phyloP scores from a whole-genome alignment of 1,140 invertebrate genomes.

The Gonatopus flavifemur region DNA sequence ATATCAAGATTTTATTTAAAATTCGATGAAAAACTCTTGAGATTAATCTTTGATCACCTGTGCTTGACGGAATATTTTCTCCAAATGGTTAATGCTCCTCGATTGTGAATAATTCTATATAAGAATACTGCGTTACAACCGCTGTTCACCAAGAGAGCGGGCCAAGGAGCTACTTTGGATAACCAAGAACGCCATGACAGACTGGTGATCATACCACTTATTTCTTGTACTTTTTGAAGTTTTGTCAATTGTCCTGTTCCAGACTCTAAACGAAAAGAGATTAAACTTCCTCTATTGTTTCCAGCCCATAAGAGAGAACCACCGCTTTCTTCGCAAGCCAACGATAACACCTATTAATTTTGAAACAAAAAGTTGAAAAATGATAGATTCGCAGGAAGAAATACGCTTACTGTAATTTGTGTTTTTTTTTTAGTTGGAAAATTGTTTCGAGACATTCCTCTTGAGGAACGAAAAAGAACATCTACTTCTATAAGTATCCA shows the following conservation, averaged over 20 bases:
- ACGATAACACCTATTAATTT: conserved; percentile 63
- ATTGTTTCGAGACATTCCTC: too few species aligned
- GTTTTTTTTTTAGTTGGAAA: too few species aligned
- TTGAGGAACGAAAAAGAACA: too few species aligned
- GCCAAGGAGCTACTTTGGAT: conserved; percentile 74
- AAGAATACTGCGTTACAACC: conserved; percentile 75
- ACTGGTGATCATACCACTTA: conserved; percentile 70
- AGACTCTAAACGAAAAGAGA: conserved; percentile 61
- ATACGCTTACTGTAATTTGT: too few species aligned
- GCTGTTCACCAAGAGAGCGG: conserved; percentile 77
- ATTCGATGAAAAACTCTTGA: conserved; percentile 8
- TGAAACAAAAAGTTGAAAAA: conserved; percentile 2
- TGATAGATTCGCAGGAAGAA: too few species aligned
- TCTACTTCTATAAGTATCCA: too few species aligned
- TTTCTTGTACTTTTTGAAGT: conserved; percentile 64
- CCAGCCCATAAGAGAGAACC: conserved; percentile 76
- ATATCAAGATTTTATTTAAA: conserved; percentile 11
- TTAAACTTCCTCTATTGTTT: conserved; percentile 71
- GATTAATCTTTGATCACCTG: conserved; percentile 30
- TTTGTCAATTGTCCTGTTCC: conserved; percentile 73
- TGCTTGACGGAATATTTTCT: conserved; percentile 61
- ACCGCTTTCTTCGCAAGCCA: conserved; percentile 77
- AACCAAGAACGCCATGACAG: conserved; percentile 82
- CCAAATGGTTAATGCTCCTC: conserved; percentile 45
- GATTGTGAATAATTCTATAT: conserved; percentile 48